Conservation (phyloP, 2,113 vertebrate species). For the Pygoscelis adeliae region DNA sequence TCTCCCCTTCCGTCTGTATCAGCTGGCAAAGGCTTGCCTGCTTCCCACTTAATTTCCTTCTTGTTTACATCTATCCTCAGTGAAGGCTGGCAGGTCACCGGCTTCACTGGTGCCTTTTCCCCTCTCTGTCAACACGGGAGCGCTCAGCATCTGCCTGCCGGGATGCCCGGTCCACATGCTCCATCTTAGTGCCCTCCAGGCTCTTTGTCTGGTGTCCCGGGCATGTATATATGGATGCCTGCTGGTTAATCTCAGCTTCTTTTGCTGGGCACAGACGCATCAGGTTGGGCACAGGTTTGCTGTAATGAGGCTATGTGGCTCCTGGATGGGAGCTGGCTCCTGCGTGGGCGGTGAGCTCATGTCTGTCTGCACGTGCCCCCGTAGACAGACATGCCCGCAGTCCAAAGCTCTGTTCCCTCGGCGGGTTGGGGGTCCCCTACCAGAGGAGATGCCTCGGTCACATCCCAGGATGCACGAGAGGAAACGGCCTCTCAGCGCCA, state of each 20-base stretch:
- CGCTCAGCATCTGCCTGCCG: fast-evolving
- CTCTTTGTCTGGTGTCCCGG: fast-evolving
- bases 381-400: not conserved
- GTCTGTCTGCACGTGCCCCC: not conserved
- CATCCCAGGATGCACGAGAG: fast-evolving
- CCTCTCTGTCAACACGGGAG: fast-evolving
- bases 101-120: not conserved
- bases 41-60: not conserved
- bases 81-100: not conserved
- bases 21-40: not conserved
- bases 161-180: fast-evolving
- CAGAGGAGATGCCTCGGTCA: not conserved
- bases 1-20: fast-evolving
- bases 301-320: not conserved
- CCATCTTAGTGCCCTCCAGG: not conserved
- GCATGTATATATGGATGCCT: not conserved
- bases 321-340: slow-evolving; percentile 11
- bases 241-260: not conserved
- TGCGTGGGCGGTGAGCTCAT: slow-evolving; percentile 31
- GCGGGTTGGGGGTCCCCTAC: not conserved
- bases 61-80: not conserved
- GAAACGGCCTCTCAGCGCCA: not conserved
- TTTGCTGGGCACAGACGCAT: not conserved
- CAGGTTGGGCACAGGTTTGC: not conserved
- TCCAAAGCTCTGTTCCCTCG: not conserved